Conservation (phyloP, 1,140 invertebrate genomes). For the Caenorhabditis brenneri region DNA sequence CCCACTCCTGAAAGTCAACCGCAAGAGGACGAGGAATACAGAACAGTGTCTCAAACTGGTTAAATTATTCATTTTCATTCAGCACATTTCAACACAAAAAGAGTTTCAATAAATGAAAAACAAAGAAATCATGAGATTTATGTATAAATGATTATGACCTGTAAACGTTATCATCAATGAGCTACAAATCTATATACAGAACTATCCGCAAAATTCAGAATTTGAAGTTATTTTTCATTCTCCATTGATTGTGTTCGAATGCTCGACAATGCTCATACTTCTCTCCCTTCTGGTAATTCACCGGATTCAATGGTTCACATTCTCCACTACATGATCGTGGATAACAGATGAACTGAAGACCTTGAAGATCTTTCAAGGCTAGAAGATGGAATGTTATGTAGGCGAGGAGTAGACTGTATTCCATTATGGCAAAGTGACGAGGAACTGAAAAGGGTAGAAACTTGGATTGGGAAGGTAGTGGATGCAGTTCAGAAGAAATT, state of each 20-base stretch:
- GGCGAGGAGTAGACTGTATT: conserved; percentile 61
- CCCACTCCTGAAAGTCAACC: too few relatives aligned
- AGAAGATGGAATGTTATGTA: conserved; percentile 61
- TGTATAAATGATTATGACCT: not conserved
- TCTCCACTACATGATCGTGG: conserved; percentile 69
- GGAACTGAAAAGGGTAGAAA: conserved; percentile 52
- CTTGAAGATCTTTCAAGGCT: conserved; percentile 64
- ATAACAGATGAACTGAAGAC: conserved; percentile 67
- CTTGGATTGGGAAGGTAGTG: not conserved
- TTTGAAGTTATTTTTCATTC: not conserved
- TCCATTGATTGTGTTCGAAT: conserved; percentile 58
- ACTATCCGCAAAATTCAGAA: not conserved
- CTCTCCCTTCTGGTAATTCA: conserved; percentile 61
- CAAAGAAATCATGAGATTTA: not conserved
- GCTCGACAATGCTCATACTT: conserved; percentile 68
- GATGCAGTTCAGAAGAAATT: not conserved
- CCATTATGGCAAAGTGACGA: conserved; percentile 60
- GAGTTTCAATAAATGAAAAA: not conserved
- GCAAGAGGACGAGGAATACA: too few relatives aligned
- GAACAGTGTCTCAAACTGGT: too few relatives aligned
- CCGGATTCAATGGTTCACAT: conserved; percentile 66
- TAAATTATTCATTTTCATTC: too few relatives aligned
- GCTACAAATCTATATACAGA: not conserved
- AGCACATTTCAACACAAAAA: too few relatives aligned
- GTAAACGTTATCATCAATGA: not conserved